Evolutionary conservation across 2,113 vertebrate species (phyloP).

Genomic region (Tursiops truncatus): DNA sequence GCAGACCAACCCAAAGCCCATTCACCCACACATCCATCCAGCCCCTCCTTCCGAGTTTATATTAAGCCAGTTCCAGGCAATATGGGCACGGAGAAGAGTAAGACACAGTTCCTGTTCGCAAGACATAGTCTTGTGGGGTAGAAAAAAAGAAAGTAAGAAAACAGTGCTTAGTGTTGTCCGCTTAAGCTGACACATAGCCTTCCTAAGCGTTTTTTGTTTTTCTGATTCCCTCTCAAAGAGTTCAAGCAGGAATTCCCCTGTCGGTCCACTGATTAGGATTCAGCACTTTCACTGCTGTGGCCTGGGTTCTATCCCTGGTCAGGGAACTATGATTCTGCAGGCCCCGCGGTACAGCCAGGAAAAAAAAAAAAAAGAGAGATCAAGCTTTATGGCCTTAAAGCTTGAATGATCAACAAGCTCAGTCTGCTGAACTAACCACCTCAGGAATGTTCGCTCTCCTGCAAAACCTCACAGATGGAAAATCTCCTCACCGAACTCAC

Average conservation of each 20-base stretch:
- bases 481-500: neutral
- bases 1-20: neutral
- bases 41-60: too few species aligned
- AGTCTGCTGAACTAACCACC: neutral
- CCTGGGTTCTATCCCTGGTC: neutral
- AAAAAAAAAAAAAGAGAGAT: neutral
- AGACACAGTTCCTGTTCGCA: neutral
- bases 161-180: neutral
- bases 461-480: neutral
- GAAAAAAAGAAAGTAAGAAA: neutral
- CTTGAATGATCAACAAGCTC: neutral
- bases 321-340: neutral
- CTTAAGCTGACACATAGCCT: neutral
- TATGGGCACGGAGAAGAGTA: neutral
- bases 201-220: neutral
- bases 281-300: neutral
- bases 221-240: neutral
- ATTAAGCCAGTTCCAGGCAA: neutral
- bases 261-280: neutral
- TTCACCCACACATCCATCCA: neutral
- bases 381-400: neutral
- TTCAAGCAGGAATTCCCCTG: neutral
- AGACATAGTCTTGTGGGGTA: neutral
- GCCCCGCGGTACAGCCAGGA: neutral
- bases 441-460: constrained; percentile 5